A percentile compares a stretch with the other conserved stretches of the same genome.
phyloP scores from a whole-genome alignment of 2,113 vertebrate genomes.

The Melierax canorus region DNA sequence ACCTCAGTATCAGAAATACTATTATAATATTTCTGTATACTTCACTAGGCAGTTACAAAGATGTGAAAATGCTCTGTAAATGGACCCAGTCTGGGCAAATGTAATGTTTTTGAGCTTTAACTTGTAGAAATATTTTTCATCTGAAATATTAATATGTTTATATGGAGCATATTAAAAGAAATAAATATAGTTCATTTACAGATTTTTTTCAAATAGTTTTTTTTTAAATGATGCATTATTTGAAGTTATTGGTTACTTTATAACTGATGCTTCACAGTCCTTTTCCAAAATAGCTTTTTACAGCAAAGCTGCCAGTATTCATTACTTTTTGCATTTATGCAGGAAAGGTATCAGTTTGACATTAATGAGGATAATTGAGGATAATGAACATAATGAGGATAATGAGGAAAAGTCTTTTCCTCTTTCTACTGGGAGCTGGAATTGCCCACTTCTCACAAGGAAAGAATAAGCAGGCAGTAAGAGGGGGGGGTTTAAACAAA shows the following conservation, averaged over 20 bases:
- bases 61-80: background rate
- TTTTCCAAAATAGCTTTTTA: background rate
- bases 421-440: constrained; percentile 7
- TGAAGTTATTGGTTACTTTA: background rate
- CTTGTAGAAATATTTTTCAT: background rate
- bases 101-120: background rate
- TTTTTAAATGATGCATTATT: background rate
- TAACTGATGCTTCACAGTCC: background rate
- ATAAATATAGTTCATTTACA: background rate
- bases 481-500: background rate
- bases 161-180: background rate
- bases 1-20: background rate
- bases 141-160: background rate
- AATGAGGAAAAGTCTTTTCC: constrained; percentile 44
- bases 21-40: background rate
- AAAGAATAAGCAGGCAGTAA: background rate
- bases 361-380: constrained; percentile 48
- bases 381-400: constrained; percentile 55
- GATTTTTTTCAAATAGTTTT: background rate
- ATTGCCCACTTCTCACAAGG: background rate
- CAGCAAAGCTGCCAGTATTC: background rate
- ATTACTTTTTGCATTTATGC: background rate
- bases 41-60: background rate
- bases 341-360: constrained; percentile 44
- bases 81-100: background rate